These are phyloP conservation scores for Azemiops feae DNA, from an alignment of 2,113 vertebrate species.

Conservation along the genomic window DNA sequence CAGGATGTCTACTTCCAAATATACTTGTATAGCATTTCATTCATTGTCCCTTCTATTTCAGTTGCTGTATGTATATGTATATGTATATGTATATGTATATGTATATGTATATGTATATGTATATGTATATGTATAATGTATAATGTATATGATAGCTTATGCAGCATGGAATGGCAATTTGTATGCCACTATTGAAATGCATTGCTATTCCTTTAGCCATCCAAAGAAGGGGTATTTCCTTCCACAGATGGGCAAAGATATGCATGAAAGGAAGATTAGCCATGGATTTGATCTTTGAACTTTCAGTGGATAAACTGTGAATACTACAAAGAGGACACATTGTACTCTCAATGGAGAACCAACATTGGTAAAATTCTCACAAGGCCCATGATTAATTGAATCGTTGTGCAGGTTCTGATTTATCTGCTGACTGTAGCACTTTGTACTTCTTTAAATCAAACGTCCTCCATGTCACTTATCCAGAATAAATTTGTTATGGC, in stretches of 20 bases:
- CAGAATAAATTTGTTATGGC: slow-evolving; percentile 19
- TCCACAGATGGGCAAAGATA: not conserved
- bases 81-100: too few species aligned
- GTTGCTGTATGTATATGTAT: not conserved
- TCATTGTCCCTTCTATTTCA: not conserved
- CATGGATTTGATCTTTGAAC: slow-evolving; percentile 14
- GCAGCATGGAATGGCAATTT: not conserved
- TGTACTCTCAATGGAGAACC: slow-evolving; percentile 35
- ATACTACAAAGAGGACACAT: not conserved
- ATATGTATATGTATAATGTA: too few species aligned
- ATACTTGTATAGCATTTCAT: not conserved
- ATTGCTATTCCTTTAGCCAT: not conserved
- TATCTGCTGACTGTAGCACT: slow-evolving; percentile 36
- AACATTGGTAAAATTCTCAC: not conserved
- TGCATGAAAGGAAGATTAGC: not conserved
- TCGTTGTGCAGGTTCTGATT: slow-evolving; percentile 16
- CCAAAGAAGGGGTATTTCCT: not conserved
- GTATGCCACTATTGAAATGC: not conserved
- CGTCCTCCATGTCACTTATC: not conserved
- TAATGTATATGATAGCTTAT: not conserved
- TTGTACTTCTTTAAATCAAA: slow-evolving; percentile 41
- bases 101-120: not conserved
- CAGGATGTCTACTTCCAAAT: not conserved
- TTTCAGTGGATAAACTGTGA: slow-evolving; percentile 20
- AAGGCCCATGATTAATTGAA: slow-evolving; percentile 38